Percentiles rank a stretch among this genome's conserved stretches.
Conservation (phyloP, 2,113 vertebrate genomes). For the Rhynchopsitta pachyrhyncha region DNA sequence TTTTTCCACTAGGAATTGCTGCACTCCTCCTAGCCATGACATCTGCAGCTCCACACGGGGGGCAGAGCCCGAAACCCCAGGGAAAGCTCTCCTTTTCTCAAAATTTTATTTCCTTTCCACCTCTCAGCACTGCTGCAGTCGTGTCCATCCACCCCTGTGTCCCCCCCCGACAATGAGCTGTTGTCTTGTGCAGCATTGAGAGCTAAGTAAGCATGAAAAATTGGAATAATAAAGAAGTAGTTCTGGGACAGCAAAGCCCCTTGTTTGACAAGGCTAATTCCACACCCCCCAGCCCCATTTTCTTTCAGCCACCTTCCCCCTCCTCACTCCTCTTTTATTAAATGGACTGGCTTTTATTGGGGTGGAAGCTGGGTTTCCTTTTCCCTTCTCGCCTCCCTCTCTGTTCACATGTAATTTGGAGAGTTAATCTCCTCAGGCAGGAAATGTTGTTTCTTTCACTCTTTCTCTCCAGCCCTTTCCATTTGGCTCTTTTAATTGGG, state of each 20-base stretch:
- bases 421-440: slow-evolving; percentile 73
- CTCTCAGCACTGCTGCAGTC: not conserved
- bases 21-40: not conserved
- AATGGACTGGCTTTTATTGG: slow-evolving; percentile 82
- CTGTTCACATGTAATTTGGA: slow-evolving; percentile 69
- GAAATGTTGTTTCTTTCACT: slow-evolving; percentile 69
- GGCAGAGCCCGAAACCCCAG: not conserved
- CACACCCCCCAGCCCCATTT: slow-evolving; percentile 72
- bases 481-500: slow-evolving; percentile 69
- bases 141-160: not conserved
- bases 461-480: slow-evolving; percentile 43
- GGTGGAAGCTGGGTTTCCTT: slow-evolving; percentile 81
- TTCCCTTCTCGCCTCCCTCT: slow-evolving; percentile 67
- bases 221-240: slow-evolving; percentile 86
- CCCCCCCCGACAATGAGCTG: slow-evolving; percentile 76
- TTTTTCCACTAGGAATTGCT: not conserved
- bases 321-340: slow-evolving; percentile 79
- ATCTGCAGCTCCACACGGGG: not conserved
- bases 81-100: not conserved
- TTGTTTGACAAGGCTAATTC: slow-evolving; percentile 91
- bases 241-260: slow-evolving; percentile 82
- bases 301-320: slow-evolving; percentile 65
- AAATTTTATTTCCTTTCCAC: slow-evolving; percentile 37
- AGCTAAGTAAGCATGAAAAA: slow-evolving; percentile 92
- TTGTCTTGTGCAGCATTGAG: slow-evolving; percentile 87